Evolutionary conservation across 2,113 vertebrate genomes (phyloP).

Genomic region (Spilogale gracilis): DNA sequence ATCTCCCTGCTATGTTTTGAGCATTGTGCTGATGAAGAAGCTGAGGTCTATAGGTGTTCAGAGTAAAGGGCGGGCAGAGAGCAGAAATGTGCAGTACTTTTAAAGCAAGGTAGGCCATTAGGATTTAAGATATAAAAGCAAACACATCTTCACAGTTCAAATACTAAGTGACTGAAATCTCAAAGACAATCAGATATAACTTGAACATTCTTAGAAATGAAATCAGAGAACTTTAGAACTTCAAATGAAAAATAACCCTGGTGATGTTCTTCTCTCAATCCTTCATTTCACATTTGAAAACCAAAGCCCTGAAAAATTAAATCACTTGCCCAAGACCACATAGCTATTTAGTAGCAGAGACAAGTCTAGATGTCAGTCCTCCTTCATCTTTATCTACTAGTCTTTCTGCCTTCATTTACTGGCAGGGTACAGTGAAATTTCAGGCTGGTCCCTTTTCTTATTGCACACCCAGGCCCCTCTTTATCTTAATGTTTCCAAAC

Average conservation of each 20-base stretch:
- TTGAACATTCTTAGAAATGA: conserved; percentile 43
- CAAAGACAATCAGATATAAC: neutral
- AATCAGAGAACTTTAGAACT: neutral
- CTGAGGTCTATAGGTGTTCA: neutral
- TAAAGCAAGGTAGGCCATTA: conserved; percentile 66
- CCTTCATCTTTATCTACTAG: neutral
- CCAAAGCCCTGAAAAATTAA: conserved; percentile 52
- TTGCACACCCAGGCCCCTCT: neutral
- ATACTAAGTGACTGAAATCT: neutral
- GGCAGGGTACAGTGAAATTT: neutral
- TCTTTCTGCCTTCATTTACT: neutral
- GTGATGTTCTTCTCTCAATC: conserved; percentile 74
- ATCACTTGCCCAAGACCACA: conserved; percentile 72
- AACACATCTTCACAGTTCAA: neutral
- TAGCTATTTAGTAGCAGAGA: conserved; percentile 58
- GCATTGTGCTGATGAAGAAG: conserved; percentile 26
- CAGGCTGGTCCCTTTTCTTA: neutral
- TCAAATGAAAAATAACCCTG: conserved; percentile 76
- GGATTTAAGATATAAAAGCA: neutral
- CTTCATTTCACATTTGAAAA: conserved; percentile 80
- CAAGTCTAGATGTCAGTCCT: neutral
- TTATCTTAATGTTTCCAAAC: neutral
- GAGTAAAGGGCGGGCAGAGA: conserved; percentile 47
- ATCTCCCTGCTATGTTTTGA: neutral
- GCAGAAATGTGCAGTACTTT: conserved; percentile 58